phyloP scores from a whole-genome alignment of 2,113 vertebrate species.

The Capreolus pygargus region DNA sequence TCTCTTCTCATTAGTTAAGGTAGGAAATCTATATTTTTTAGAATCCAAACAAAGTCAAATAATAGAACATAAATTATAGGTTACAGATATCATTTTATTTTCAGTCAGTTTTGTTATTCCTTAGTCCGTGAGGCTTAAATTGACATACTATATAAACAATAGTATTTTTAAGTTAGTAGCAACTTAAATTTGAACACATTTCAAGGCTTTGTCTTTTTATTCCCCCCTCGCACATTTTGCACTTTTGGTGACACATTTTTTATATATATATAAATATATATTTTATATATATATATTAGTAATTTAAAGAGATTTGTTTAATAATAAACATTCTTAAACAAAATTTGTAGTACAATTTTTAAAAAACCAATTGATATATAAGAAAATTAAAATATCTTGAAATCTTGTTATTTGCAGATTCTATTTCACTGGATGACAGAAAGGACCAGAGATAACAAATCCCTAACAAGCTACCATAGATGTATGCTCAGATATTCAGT shows the following conservation, averaged over 20 bases:
- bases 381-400: neutral
- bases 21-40: neutral
- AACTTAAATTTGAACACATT: neutral
- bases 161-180: neutral
- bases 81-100: neutral
- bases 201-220: neutral
- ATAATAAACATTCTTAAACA: neutral
- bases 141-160: neutral
- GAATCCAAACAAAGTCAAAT: neutral
- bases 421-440: neutral
- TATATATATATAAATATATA: too few species aligned
- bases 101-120: neutral
- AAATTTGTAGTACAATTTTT: neutral
- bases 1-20: neutral
- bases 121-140: neutral
- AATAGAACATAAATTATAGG: neutral
- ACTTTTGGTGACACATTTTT: neutral
- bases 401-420: neutral
- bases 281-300: too few species aligned
- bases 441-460: neutral
- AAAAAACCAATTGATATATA: neutral
- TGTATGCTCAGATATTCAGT: neutral
- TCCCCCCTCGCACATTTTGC: neutral
- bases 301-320: neutral
- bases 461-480: neutral